Conservation (phyloP, 2,888 invertebrate genomes). For the Maniola hyperantus region DNA sequence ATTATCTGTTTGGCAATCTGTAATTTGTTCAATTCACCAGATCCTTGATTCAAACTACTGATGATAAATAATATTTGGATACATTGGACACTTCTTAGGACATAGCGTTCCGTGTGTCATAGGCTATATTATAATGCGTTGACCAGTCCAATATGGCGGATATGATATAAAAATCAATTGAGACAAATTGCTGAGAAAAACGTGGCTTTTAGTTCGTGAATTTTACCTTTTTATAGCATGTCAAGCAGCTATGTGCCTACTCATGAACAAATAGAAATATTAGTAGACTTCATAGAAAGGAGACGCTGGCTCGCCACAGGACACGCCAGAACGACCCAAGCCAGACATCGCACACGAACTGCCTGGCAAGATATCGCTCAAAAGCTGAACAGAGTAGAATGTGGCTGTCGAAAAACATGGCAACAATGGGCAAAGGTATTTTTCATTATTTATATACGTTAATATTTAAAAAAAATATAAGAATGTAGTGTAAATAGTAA, state of each 20-base stretch:
- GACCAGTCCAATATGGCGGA: too few species aligned
- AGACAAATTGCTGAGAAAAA: neutral
- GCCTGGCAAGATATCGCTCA: constrained; percentile 14
- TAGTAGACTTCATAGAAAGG: constrained; percentile 14
- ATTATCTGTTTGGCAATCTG: too few species aligned
- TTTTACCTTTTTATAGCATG: constrained; percentile 9
- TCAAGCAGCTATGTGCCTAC: constrained; percentile 11
- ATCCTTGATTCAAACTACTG: too few species aligned
- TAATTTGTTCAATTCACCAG: too few species aligned
- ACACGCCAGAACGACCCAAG: constrained; percentile 9
- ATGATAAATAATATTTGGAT: too few species aligned
- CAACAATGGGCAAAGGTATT: constrained; percentile 22
- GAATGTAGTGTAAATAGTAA: too few species aligned
- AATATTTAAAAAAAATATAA: neutral
- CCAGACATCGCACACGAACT: constrained; percentile 4
- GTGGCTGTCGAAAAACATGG: constrained; percentile 16
- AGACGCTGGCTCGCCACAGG: constrained; percentile 14
- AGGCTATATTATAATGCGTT: too few species aligned
- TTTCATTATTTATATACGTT: neutral
- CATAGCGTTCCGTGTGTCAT: too few species aligned
- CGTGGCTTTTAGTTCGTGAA: neutral
- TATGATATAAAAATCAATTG: too few species aligned
- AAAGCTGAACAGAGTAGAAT: constrained; percentile 4
- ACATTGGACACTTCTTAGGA: too few species aligned
- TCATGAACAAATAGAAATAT: constrained; percentile 10